These are phyloP conservation scores for Troides oblongomaculatus DNA, from an alignment of 2,888 invertebrate species.

Conservation along the genomic window DNA sequence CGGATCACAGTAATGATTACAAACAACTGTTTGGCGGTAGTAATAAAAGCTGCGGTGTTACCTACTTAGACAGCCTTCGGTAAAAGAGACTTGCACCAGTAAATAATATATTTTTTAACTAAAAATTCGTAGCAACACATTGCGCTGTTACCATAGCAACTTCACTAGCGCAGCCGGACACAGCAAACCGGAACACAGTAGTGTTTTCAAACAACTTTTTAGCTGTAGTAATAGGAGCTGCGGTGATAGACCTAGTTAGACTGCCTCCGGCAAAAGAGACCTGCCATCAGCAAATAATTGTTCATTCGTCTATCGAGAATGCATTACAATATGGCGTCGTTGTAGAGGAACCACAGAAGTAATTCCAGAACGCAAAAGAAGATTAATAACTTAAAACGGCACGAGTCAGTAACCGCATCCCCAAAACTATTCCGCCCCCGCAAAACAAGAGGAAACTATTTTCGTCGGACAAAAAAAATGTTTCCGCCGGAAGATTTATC, in stretches of 20 bases:
- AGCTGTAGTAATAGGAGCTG: too few relatives aligned
- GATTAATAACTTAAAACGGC: conserved; percentile 25
- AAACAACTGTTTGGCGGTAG: too few relatives aligned
- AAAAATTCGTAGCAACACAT: too few relatives aligned
- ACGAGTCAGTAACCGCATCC: conserved; percentile 36
- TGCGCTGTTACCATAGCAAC: neutral
- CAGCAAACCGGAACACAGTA: too few relatives aligned
- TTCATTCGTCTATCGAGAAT: neutral
- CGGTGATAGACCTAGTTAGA: too few relatives aligned
- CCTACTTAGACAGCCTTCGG: too few relatives aligned
- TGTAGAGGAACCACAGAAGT: conserved; percentile 13
- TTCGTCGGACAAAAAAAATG: conserved; percentile 74
- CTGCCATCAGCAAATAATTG: neutral
- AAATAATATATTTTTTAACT: neutral
- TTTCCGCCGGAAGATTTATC: conserved; percentile 74
- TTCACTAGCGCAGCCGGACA: too few relatives aligned
- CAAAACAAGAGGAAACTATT: conserved; percentile 75
- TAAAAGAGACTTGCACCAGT: neutral
- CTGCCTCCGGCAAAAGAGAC: too few relatives aligned
- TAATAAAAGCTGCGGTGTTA: too few relatives aligned
- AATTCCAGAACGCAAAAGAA: conserved; percentile 13
- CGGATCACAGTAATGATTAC: too few relatives aligned
- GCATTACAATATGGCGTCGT: conserved; percentile 1
- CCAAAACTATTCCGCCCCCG: conserved; percentile 49
- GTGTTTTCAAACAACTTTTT: too few relatives aligned